These are phyloP conservation scores for Lucilia sericata DNA, from an alignment of 1,140 invertebrate genomes.

Conservation along the genomic window DNA sequence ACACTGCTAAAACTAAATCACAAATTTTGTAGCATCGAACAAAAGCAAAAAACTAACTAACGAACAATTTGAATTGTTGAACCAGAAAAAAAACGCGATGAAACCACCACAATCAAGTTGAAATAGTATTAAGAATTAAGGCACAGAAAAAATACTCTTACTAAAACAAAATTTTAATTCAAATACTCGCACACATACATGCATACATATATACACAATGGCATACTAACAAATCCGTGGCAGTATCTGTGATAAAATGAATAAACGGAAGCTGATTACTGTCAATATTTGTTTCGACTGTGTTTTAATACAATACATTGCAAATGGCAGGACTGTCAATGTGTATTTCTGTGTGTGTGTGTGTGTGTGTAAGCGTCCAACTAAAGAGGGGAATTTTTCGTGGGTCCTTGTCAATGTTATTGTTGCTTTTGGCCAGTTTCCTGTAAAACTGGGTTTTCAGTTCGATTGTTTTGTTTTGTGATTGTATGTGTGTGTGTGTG, in stretches of 20 bases:
- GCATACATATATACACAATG: background rate
- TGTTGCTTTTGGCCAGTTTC: constrained; percentile 2
- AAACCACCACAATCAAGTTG: background rate
- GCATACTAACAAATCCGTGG: too few relatives aligned
- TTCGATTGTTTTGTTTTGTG: background rate
- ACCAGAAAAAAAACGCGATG: background rate
- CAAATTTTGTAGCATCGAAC: background rate
- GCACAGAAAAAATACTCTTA: background rate
- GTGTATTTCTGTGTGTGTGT: background rate
- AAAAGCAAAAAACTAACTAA: background rate
- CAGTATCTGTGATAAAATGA: constrained; percentile 1
- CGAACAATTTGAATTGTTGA: too few relatives aligned
- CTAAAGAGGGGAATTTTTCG: background rate
- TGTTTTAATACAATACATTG: constrained; percentile 45
- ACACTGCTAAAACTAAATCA: background rate
- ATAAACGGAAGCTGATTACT: constrained; percentile 54
- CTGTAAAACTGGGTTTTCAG: background rate
- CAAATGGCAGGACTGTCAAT: background rate
- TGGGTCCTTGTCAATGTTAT: background rate
- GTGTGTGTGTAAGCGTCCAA: background rate
- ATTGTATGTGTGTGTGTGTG: background rate
- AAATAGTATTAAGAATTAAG: background rate
- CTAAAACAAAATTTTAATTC: background rate
- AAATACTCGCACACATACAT: background rate
- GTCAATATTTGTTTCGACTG: constrained; percentile 59